Evolutionary conservation across 2,113 vertebrate genomes (phyloP).

Genomic region (Brevimyrus niger): DNA sequence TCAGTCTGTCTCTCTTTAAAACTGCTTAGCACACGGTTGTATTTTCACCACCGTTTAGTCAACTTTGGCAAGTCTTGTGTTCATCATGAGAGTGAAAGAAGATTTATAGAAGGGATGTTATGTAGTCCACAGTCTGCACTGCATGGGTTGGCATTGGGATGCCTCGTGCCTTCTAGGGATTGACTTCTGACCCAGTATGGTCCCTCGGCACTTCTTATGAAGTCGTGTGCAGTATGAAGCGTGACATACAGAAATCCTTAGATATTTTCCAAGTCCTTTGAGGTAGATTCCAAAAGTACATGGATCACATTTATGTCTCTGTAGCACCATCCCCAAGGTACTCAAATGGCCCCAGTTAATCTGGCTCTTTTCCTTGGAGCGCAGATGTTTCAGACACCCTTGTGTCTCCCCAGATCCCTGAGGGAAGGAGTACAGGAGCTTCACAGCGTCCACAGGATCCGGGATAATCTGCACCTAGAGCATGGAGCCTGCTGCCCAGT

Average conservation of each 20-base stretch:
- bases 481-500: slow-evolving; percentile 41
- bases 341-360: background rate
- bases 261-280: background rate
- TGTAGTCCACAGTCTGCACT: background rate
- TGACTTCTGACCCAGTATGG: background rate
- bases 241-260: background rate
- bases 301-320: background rate
- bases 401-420: slow-evolving; percentile 31
- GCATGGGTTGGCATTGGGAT: background rate
- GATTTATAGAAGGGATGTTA: background rate
- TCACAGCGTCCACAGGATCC: slow-evolving; percentile 16
- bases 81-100: background rate
- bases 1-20: background rate
- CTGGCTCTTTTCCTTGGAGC: background rate
- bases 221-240: background rate
- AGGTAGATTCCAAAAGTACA: background rate
- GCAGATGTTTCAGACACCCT: background rate
- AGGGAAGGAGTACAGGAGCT: slow-evolving; percentile 15
- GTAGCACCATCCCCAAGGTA: background rate
- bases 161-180: background rate
- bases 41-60: background rate
- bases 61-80: background rate
- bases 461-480: slow-evolving; percentile 45
- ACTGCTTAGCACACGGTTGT: background rate
- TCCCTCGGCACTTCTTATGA: background rate